Conservation (phyloP, 35 echinoderm and acorn worm species). For the Lytechinus variegatus region DNA sequence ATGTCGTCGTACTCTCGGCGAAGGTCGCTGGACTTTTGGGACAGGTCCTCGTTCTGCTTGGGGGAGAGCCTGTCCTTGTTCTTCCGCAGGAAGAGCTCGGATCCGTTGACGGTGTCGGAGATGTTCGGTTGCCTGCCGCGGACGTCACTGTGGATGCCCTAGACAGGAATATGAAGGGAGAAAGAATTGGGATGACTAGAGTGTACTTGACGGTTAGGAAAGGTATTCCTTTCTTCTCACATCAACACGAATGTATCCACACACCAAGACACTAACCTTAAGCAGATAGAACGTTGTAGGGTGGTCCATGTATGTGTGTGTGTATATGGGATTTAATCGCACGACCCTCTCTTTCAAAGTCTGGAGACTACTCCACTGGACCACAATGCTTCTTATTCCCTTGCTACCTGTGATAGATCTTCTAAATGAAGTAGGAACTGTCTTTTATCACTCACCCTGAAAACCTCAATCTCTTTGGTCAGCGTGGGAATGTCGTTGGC, state of each 20-base stretch:
- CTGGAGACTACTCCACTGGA: too few relatives aligned
- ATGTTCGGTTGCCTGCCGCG: conserved; percentile 67
- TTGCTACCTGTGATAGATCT: too few relatives aligned
- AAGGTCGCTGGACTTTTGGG: conserved; percentile 44
- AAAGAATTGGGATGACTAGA: neutral
- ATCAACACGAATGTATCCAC: too few relatives aligned
- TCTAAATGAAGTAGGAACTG: too few relatives aligned
- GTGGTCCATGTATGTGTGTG: too few relatives aligned
- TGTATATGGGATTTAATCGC: too few relatives aligned
- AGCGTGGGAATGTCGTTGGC: conserved; percentile 74
- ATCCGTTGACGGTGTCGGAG: conserved; percentile 63
- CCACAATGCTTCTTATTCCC: too few relatives aligned
- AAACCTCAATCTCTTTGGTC: conserved; percentile 82
- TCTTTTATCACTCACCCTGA: conserved; percentile 60
- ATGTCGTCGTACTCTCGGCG: conserved; percentile 70
- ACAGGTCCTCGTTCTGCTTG: conserved; percentile 76
- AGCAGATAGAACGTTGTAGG: too few relatives aligned
- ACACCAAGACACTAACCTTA: too few relatives aligned
- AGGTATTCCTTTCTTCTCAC: too few relatives aligned
- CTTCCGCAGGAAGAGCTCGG: conserved; percentile 82
- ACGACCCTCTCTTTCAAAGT: too few relatives aligned
- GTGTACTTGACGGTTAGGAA: too few relatives aligned
- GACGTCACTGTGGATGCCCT: conserved; percentile 70
- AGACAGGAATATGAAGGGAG: neutral
- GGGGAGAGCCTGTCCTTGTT: conserved; percentile 72